Percentiles rank a stretch among this genome's conserved stretches.
Evolutionary conservation across 2,113 vertebrate species (phyloP).

Genomic region (Plectropomus leopardus): DNA sequence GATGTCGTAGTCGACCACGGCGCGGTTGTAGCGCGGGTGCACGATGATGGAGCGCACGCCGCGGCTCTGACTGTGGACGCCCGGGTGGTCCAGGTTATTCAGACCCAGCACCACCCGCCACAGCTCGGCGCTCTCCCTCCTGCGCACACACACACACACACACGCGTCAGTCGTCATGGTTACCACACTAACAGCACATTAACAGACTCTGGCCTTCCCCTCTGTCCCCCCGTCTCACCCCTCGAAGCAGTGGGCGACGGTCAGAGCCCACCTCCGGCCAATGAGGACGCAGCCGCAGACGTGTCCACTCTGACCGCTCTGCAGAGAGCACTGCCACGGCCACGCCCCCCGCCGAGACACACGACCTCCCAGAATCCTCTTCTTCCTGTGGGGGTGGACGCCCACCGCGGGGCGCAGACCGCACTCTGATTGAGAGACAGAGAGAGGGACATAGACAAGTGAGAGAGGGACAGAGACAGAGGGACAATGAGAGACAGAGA

Average conservation of each 20-base stretch:
- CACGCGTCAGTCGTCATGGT: background rate
- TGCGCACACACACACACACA: constrained; percentile 57
- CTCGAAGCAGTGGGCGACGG: constrained; percentile 96
- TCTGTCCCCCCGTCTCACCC: constrained; percentile 85
- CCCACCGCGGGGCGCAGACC: constrained; percentile 26
- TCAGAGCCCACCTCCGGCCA: constrained; percentile 91
- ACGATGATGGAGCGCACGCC: constrained; percentile 90
- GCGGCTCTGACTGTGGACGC: constrained; percentile 88
- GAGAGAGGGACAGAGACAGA: background rate
- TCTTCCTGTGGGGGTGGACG: constrained; percentile 85
- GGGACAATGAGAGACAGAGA: too few species aligned
- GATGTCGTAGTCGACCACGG: constrained; percentile 97
- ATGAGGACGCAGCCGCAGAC: constrained; percentile 97
- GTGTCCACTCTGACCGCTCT: constrained; percentile 93
- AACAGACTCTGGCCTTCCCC: background rate
- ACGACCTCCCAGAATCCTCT: constrained; percentile 94
- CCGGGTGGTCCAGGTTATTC: constrained; percentile 94
- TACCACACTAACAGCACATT: background rate
- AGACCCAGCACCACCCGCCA: constrained; percentile 96
- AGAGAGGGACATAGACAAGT: background rate
- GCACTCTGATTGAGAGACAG: constrained; percentile 13
- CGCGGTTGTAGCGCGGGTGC: constrained; percentile 94
- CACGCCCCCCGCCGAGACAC: constrained; percentile 93
- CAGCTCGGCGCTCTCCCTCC: constrained; percentile 90
- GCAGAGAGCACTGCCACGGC: constrained; percentile 98